Conservation (phyloP, 1,140 invertebrate species). For the Drosophila suzukii region DNA sequence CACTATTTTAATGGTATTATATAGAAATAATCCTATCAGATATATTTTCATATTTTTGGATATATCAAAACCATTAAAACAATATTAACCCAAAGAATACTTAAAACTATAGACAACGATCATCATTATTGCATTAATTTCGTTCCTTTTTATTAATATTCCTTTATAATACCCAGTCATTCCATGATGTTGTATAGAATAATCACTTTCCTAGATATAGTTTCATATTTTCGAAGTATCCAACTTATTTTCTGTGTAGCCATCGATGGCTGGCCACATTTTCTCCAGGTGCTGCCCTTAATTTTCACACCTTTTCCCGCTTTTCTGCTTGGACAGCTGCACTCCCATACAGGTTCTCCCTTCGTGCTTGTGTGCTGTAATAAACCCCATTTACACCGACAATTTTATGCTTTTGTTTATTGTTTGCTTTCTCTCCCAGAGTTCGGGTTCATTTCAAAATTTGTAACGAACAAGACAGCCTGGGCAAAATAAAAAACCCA, state of each 20-base stretch:
- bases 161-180: too few species aligned
- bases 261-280: slow-evolving; percentile 5
- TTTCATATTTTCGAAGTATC: background rate
- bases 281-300: slow-evolving; percentile 9
- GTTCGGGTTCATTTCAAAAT: slow-evolving; percentile 70
- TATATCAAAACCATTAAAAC: too few species aligned
- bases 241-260: background rate
- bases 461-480: slow-evolving; percentile 48
- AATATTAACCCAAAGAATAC: too few species aligned
- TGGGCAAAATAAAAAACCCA: background rate
- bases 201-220: too few species aligned
- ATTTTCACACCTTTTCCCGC: slow-evolving; percentile 53
- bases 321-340: slow-evolving; percentile 55
- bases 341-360: slow-evolving; percentile 29
- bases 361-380: slow-evolving; percentile 43
- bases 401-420: slow-evolving; percentile 62
- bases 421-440: slow-evolving; percentile 50
- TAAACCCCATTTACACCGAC: slow-evolving; percentile 71
- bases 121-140: too few species aligned
- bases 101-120: too few species aligned
- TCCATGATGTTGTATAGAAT: too few species aligned
- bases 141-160: too few species aligned
- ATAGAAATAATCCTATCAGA: too few species aligned
- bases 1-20: background rate
- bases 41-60: too few species aligned